A percentile compares a stretch with the other conserved stretches of the same genome.
These are phyloP conservation scores for Thymelicus lineola DNA, from an alignment of 2,888 invertebrate genomes.

Conservation along the genomic window DNA sequence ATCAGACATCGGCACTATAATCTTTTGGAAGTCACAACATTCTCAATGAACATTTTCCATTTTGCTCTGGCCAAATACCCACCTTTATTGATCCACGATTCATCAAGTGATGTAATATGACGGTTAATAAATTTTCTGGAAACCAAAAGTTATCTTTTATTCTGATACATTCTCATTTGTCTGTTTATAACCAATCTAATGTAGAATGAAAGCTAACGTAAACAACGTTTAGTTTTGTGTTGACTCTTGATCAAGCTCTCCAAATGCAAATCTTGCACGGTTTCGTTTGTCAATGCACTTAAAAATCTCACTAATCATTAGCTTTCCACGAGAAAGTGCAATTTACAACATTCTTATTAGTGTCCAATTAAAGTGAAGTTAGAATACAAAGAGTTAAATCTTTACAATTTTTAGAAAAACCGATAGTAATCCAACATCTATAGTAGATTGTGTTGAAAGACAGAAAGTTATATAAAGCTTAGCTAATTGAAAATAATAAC, in stretches of 20 bases:
- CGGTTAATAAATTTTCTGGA: too few relatives aligned
- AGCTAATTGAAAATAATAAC: conserved; percentile 1
- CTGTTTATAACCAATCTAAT: background rate
- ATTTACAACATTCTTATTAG: conserved; percentile 19
- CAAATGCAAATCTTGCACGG: conserved; percentile 31
- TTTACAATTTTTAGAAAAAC: background rate
- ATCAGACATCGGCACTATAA: too few relatives aligned
- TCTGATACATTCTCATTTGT: background rate
- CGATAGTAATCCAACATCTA: background rate
- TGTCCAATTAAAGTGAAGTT: background rate
- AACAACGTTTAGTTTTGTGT: background rate
- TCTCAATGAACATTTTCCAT: too few relatives aligned
- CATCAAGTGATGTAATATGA: too few relatives aligned
- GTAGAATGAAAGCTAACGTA: background rate
- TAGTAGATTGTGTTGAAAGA: background rate
- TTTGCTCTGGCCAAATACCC: too few relatives aligned
- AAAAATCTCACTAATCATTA: conserved; percentile 45
- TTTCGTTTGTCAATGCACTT: conserved; percentile 25
- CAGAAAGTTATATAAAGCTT: background rate
- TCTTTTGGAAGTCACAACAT: too few relatives aligned
- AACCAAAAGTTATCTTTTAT: background rate
- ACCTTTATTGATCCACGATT: too few relatives aligned
- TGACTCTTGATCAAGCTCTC: conserved; percentile 20
- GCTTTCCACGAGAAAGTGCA: conserved; percentile 50
- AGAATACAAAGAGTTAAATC: background rate